These are phyloP conservation scores for Zelleria hepariella DNA, from an alignment of 2,888 invertebrate species.

Conservation along the genomic window DNA sequence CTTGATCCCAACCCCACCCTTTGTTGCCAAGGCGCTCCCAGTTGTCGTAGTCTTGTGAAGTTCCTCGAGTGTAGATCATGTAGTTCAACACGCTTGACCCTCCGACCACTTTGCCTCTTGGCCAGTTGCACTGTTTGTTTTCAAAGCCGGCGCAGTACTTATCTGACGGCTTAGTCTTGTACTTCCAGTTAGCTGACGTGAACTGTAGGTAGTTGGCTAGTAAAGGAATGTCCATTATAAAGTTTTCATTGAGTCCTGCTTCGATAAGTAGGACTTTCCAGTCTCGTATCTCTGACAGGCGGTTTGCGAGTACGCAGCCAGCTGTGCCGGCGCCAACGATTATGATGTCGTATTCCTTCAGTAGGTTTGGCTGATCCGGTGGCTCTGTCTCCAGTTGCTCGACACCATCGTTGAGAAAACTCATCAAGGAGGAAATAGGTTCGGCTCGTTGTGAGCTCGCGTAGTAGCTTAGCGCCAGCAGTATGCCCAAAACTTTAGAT, in stretches of 20 bases:
- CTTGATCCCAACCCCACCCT: slow-evolving; percentile 81
- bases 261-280: slow-evolving; percentile 80
- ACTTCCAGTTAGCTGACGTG: slow-evolving; percentile 83
- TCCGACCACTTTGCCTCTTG: slow-evolving; percentile 86
- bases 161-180: slow-evolving; percentile 82
- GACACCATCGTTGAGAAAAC: slow-evolving; percentile 68
- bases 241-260: slow-evolving; percentile 80
- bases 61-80: slow-evolving; percentile 84
- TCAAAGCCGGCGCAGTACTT: slow-evolving; percentile 82
- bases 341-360: slow-evolving; percentile 81
- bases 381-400: slow-evolving; percentile 67
- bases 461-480: slow-evolving; percentile 31
- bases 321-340: slow-evolving; percentile 86
- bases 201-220: slow-evolving; percentile 80
- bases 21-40: slow-evolving; percentile 81
- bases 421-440: slow-evolving; percentile 62
- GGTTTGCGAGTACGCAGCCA: slow-evolving; percentile 81
- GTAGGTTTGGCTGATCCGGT: slow-evolving; percentile 55
- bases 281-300: slow-evolving; percentile 78
- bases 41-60: slow-evolving; percentile 79
- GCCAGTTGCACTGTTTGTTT: slow-evolving; percentile 82
- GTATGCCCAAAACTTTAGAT: slow-evolving; percentile 27
- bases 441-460: slow-evolving; percentile 38
- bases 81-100: slow-evolving; percentile 86
- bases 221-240: slow-evolving; percentile 83